These are phyloP conservation scores for Anableps anableps DNA, from an alignment of 2,797 vertebrate species.

Conservation along the genomic window DNA sequence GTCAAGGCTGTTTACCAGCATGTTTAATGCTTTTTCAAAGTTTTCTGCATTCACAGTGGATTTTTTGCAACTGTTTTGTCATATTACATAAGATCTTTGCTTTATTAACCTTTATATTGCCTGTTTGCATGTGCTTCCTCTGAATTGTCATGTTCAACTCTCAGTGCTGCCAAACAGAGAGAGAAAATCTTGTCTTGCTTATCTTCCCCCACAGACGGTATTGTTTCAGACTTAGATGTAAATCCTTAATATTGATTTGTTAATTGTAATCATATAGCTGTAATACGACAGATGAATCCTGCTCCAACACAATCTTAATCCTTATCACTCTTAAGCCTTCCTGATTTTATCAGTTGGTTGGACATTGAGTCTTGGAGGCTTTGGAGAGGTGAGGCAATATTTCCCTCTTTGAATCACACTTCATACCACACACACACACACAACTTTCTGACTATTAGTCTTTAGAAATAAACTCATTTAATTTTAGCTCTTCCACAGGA, in stretches of 20 bases:
- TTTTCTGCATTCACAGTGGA: neutral
- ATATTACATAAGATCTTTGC: neutral
- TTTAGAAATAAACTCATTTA: constrained; percentile 5
- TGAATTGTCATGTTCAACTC: neutral
- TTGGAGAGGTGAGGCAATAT: constrained; percentile 39
- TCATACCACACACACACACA: neutral
- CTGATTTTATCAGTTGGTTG: neutral
- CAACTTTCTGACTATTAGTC: constrained; percentile 1
- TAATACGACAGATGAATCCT: neutral
- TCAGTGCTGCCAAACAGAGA: neutral
- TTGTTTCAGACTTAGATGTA: neutral
- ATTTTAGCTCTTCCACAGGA: neutral
- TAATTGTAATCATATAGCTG: constrained; percentile 8
- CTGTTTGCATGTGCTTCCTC: constrained; percentile 3
- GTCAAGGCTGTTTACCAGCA: neutral
- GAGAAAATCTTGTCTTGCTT: neutral
- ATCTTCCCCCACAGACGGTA: neutral
- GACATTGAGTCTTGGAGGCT: constrained; percentile 48
- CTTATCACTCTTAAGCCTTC: constrained; percentile 4
- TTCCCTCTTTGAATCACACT: constrained; percentile 38
- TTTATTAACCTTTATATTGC: constrained; percentile 1
- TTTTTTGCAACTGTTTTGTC: neutral
- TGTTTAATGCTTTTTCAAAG: neutral
- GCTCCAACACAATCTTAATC: constrained; percentile 5
- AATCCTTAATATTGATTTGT: constrained; percentile 2